Evolutionary conservation across 2,888 invertebrate genomes (phyloP).

Genomic region (Xanthia icteritia): DNA sequence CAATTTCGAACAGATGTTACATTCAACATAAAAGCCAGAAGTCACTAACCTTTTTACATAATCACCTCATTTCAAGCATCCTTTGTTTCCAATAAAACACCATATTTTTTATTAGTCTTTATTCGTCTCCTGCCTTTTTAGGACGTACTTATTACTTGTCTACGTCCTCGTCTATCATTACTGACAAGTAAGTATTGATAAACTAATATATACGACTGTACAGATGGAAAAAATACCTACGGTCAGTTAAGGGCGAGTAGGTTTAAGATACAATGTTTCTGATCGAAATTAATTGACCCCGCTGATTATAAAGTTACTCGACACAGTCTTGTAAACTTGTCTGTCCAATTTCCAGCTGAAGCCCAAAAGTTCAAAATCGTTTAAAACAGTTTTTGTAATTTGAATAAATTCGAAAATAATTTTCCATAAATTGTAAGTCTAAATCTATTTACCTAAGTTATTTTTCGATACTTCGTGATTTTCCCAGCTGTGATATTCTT

Average conservation of each 20-base stretch:
- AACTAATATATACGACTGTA: not conserved
- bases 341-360: not conserved
- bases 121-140: not conserved
- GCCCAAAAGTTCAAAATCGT: not conserved
- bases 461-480: not conserved
- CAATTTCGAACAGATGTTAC: conserved; percentile 45
- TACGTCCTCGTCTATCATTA: not conserved
- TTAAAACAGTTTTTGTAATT: not conserved
- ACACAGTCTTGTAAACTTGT: not conserved
- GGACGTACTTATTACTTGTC: not conserved
- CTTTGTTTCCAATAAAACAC: conserved; percentile 4
- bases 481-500: too few species aligned
- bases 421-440: not conserved
- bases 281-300: not conserved
- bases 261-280: not conserved
- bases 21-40: conserved; percentile 16
- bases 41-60: conserved; percentile 30
- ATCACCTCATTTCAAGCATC: conserved; percentile 7
- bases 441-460: not conserved
- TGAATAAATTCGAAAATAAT: not conserved
- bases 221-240: not conserved
- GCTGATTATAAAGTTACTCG: not conserved
- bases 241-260: not conserved
- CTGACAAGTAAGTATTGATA: not conserved
- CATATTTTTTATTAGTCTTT: conserved; percentile 10